phyloP scores from a whole-genome alignment of 1,140 invertebrate species.

The Phymastichus coffea region DNA sequence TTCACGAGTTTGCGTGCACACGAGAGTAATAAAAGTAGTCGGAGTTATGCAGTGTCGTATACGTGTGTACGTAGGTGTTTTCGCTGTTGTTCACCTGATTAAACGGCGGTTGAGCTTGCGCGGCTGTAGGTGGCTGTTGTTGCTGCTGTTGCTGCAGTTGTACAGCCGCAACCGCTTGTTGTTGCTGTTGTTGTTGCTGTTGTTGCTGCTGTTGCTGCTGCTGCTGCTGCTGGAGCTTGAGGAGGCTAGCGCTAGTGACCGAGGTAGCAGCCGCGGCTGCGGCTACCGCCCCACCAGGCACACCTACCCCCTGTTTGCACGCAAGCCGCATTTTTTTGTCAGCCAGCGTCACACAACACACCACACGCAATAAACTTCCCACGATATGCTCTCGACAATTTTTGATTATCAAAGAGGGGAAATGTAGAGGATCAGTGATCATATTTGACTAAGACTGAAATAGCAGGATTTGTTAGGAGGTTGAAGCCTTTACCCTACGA shows the following conservation, averaged over 20 bases:
- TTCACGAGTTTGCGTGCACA: no score
- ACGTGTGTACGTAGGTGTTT: no score
- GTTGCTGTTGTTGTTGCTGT: constrained; percentile 47
- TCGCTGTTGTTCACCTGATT: constrained; percentile 58
- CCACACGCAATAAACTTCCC: no score
- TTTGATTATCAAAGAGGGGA: no score
- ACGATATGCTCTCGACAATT: no score
- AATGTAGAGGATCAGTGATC: no score
- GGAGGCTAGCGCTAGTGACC: constrained; percentile 52
- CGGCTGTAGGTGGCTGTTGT: constrained; percentile 46
- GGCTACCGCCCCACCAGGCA: constrained; percentile 48
- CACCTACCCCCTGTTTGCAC: constrained; percentile 45
- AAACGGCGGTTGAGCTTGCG: constrained; percentile 53
- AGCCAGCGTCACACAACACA: no score
- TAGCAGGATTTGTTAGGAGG: no score
- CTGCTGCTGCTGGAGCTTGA: constrained; percentile 55
- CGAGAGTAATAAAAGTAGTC: no score
- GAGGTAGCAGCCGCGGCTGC: constrained; percentile 50
- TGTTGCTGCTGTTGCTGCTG: constrained; percentile 48
- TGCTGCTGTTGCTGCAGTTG: constrained; percentile 48
- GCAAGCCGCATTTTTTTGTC: constrained; percentile 13
- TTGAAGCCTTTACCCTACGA: no score
- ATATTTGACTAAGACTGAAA: no score
- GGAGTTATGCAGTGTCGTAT: no score
- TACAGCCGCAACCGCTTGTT: constrained; percentile 45